phyloP scores from a whole-genome alignment of 2,888 invertebrate genomes.

The Tiliacea citrago region DNA sequence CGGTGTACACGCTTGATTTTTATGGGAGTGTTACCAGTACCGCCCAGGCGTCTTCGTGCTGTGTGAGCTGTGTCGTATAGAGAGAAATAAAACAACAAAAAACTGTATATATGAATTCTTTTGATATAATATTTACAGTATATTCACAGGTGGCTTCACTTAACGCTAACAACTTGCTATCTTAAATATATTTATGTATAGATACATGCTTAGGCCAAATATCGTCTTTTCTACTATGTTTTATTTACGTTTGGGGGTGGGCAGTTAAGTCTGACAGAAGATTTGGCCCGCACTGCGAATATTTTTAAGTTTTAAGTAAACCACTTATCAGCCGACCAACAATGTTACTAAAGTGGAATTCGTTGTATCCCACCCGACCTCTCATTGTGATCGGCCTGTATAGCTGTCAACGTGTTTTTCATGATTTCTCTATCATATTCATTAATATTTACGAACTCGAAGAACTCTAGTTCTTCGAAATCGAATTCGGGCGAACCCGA shows the following conservation, averaged over 20 bases:
- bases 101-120: constrained; percentile 71
- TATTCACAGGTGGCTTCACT: constrained; percentile 61
- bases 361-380: neutral
- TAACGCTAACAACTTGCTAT: constrained; percentile 42
- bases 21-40: too few relatives aligned
- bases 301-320: neutral
- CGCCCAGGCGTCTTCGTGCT: too few relatives aligned
- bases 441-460: constrained; percentile 30
- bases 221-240: constrained; percentile 38
- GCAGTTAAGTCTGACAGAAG: constrained; percentile 10
- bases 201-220: constrained; percentile 47
- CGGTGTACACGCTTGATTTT: too few relatives aligned
- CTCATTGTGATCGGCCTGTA: neutral
- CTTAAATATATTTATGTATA: constrained; percentile 30
- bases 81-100: constrained; percentile 61
- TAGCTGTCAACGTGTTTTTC: neutral
- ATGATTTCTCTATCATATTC: neutral
- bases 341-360: neutral
- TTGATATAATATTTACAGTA: constrained; percentile 69
- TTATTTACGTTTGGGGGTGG: constrained; percentile 39
- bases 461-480: constrained; percentile 24
- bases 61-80: too few relatives aligned
- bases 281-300: constrained; percentile 25
- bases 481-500: constrained; percentile 20
- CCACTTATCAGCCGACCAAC: neutral